Evolutionary conservation across 2,113 vertebrate species (phyloP).

Genomic region (Coracopsis vasa): DNA sequence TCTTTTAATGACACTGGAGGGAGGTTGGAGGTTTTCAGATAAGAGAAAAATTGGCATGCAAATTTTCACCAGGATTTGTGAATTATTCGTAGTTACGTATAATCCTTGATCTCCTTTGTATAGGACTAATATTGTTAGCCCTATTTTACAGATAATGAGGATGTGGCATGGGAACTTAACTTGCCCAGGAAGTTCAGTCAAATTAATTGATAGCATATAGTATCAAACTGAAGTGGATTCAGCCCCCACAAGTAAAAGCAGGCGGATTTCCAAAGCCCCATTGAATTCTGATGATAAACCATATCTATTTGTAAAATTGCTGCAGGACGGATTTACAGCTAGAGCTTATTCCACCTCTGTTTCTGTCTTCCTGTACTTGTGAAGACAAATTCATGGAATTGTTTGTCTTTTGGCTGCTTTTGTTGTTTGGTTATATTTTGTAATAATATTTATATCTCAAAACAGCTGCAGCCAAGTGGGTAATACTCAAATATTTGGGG

Average conservation of each 20-base stretch:
- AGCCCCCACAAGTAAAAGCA: background rate
- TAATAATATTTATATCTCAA: rapidly evolving
- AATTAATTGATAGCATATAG: conserved; percentile 32
- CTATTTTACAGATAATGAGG: background rate
- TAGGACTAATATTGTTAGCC: background rate
- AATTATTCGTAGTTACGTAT: background rate
- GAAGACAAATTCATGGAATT: background rate
- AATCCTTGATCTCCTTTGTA: conserved; percentile 14
- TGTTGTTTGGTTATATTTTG: background rate
- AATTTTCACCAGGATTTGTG: conserved; percentile 11
- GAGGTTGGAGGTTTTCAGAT: conserved; percentile 1
- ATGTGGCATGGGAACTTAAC: background rate
- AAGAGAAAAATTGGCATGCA: background rate
- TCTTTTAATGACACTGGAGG: background rate
- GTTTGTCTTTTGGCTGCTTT: background rate
- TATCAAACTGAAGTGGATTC: background rate
- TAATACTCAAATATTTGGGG: background rate
- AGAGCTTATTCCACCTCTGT: background rate
- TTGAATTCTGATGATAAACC: background rate
- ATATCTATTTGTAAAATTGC: background rate
- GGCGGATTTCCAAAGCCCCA: background rate
- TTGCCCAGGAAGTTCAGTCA: conserved; percentile 39
- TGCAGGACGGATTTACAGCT: background rate
- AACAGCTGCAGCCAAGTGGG: background rate
- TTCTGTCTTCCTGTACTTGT: background rate